Conservation (phyloP, 2,888 invertebrate genomes). For the Incurvaria masculella region DNA sequence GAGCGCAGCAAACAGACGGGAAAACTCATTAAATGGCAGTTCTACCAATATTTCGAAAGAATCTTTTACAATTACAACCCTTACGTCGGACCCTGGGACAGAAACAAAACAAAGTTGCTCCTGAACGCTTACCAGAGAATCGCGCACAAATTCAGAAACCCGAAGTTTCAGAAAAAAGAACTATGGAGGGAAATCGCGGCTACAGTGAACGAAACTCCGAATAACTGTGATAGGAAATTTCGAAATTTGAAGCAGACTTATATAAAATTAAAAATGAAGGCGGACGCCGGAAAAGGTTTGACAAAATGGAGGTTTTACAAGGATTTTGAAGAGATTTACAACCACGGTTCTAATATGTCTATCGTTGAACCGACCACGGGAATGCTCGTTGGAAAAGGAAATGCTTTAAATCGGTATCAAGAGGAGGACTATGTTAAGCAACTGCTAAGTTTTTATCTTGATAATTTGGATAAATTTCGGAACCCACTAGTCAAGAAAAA, state of each 20-base stretch:
- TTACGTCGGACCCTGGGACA: constrained; percentile 32
- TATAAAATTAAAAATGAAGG: constrained; percentile 32
- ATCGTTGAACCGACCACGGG: not conserved
- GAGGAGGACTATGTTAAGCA: constrained; percentile 36
- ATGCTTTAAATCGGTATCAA: constrained; percentile 18
- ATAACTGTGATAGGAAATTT: constrained; percentile 42
- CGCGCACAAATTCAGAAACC: constrained; percentile 38
- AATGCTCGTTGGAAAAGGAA: not conserved
- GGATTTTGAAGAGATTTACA: constrained; percentile 37
- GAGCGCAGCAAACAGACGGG: constrained; percentile 32
- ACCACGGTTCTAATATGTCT: not conserved
- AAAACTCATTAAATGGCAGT: constrained; percentile 38
- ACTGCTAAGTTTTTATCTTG: constrained; percentile 35
- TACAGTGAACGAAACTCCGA: constrained; percentile 29
- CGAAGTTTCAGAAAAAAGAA: constrained; percentile 40
- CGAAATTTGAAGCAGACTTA: constrained; percentile 46
- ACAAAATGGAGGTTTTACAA: constrained; percentile 43
- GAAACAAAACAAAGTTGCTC: constrained; percentile 30
- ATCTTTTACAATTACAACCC: constrained; percentile 41
- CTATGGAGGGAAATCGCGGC: constrained; percentile 38
- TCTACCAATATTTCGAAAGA: constrained; percentile 39
- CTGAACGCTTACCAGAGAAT: constrained; percentile 35
- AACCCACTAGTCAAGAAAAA: constrained; percentile 39
- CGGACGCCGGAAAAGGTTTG: constrained; percentile 25
- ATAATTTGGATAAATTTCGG: constrained; percentile 37